Evolutionary conservation across 2,797 vertebrate genomes (phyloP), one percentile per base, ranked within the genome.

Genomic region (Hypotaenidia okinawae): DNA sequence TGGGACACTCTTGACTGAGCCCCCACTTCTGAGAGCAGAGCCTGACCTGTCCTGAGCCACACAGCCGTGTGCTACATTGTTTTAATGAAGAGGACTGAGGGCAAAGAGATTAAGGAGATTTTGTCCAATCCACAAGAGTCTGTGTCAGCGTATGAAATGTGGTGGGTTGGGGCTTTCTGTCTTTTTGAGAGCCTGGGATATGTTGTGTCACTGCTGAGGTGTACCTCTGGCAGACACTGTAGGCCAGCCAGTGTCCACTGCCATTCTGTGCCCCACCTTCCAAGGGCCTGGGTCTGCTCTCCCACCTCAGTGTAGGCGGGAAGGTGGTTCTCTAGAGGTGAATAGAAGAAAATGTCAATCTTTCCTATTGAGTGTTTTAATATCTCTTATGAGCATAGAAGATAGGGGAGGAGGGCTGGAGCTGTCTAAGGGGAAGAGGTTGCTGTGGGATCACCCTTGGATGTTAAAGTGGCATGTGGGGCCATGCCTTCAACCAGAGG

Each of bases 401-500:
- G n/a, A 10, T 51, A 5, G 15, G 33, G 39, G 35, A 78, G 33
- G 57, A 70, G 41, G 32, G 22, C 43, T 75, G 61, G 35, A 74
- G 8, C 18, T 70, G 72, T 7, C 33, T 47, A 63, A 61, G 17
- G 9, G 13, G 3, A 7, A 51, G 51, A 62, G 7, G 7, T 57
- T 69, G 15, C 39, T 30, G 1, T 59, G 52, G 35, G 30, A 23
- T 82, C 8, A 12, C n/a, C 6, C 15, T 14, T 19, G 30, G 39
- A 30, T 47, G 33, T 4, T 74, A 76, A 57, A 27, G 24, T 57
- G 43, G 15, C 19, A 19, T 0, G 0, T 9, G 5, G 17, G 62
- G 10, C 35, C 0, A 0, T 70, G 25, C 11, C 9, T 11, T 67
- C 35, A n/a, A 11, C 18, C 39, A 37, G 32, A 22, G 62, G 35